Conservation (phyloP, 2,113 vertebrate genomes). For the Uria lomvia region DNA sequence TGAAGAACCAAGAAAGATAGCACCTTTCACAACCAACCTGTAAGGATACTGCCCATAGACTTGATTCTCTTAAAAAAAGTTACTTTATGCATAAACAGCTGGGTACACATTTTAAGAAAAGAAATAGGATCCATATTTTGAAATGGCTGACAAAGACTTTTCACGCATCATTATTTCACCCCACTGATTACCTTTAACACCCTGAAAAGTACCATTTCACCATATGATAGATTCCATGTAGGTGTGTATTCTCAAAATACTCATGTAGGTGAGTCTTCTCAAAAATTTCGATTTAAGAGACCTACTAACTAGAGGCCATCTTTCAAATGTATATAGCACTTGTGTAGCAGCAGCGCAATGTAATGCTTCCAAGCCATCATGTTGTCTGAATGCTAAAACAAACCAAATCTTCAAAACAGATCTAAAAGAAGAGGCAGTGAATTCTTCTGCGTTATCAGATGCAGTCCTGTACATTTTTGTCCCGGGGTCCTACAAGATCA, state of each 20-base stretch:
- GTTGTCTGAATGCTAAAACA: not conserved
- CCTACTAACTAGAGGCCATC: not conserved
- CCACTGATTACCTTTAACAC: not conserved
- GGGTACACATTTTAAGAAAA: not conserved
- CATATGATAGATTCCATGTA: not conserved
- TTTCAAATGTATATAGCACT: not conserved
- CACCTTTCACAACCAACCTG: not conserved
- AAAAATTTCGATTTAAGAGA: not conserved
- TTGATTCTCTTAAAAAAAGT: not conserved
- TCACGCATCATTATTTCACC: not conserved
- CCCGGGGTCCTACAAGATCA: not conserved
- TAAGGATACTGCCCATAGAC: not conserved
- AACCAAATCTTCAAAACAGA: not conserved
- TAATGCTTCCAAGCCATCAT: not conserved
- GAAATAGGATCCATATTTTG: not conserved
- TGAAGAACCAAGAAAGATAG: not conserved
- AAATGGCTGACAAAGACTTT: not conserved
- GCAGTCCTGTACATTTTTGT: not conserved
- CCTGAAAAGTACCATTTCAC: not conserved
- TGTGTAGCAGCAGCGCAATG: not conserved
- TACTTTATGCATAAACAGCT: not conserved
- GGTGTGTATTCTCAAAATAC: not conserved
- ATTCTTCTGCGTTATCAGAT: not conserved
- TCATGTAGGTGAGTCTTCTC: not conserved
- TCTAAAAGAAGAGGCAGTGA: not conserved